These are phyloP conservation scores for Tiliacea aurago DNA, from an alignment of 2,888 invertebrate species.

Conservation along the genomic window DNA sequence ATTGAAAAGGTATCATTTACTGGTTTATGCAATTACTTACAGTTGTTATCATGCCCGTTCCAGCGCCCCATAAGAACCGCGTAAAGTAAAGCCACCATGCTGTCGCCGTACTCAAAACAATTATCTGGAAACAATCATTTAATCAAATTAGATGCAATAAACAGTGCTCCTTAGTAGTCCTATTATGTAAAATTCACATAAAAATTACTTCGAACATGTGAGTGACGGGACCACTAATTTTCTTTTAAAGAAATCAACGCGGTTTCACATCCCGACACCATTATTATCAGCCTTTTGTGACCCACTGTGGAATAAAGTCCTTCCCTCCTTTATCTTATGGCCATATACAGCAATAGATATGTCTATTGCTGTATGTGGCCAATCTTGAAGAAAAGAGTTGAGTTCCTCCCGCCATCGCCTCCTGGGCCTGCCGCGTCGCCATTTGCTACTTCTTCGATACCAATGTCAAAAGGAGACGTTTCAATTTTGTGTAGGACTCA, in stretches of 20 bases:
- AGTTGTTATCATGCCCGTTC: slow-evolving; percentile 84
- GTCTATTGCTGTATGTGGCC: neutral
- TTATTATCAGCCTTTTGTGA: neutral
- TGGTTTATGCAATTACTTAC: slow-evolving; percentile 70
- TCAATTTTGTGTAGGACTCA: too few species aligned
- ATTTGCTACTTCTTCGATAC: neutral
- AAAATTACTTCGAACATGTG: neutral
- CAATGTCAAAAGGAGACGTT: too few species aligned
- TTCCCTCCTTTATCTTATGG: neutral
- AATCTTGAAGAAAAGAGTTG: neutral
- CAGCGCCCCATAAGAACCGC: slow-evolving; percentile 87
- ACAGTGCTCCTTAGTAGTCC: neutral
- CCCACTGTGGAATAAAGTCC: too few species aligned
- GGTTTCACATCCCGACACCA: neutral
- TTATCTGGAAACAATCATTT: slow-evolving; percentile 73
- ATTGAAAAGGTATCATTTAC: neutral
- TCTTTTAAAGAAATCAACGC: neutral
- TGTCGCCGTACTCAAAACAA: slow-evolving; percentile 79
- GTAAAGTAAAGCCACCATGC: slow-evolving; percentile 86
- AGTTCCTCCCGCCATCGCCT: neutral
- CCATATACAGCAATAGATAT: too few species aligned
- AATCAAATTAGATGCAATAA: neutral
- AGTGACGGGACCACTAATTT: neutral
- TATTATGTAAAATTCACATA: neutral
- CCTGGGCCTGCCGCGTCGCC: too few species aligned